Conservation (phyloP, 2,888 invertebrate species). For the Cheilosia impressa region DNA sequence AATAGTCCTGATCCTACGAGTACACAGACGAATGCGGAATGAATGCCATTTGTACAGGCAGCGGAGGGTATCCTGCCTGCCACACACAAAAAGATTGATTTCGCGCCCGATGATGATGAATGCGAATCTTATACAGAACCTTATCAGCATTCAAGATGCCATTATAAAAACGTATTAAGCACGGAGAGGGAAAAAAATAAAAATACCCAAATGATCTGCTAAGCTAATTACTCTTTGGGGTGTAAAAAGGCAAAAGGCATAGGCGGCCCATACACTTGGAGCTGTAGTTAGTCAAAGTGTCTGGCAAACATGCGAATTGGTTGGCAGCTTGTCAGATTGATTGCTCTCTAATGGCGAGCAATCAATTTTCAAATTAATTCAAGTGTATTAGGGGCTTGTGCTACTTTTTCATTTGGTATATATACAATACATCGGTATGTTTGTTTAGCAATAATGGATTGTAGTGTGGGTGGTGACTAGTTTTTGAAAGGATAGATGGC, state of each 20-base stretch:
- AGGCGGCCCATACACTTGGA: not conserved
- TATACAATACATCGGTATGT: not conserved
- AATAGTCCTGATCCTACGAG: slow-evolving; percentile 24
- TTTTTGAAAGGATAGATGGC: no score
- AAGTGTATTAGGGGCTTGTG: slow-evolving; percentile 46
- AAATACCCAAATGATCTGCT: slow-evolving; percentile 42
- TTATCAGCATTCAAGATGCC: slow-evolving; percentile 46
- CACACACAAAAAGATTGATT: slow-evolving; percentile 57
- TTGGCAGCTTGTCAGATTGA: slow-evolving; percentile 64
- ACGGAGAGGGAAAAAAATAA: slow-evolving; percentile 13
- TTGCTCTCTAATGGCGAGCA: slow-evolving; percentile 54
- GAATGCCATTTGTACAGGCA: slow-evolving; percentile 21
- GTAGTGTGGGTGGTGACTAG: not conserved
- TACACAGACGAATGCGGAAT: slow-evolving; percentile 27
- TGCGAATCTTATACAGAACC: slow-evolving; percentile 28
- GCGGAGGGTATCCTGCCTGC: slow-evolving; percentile 14
- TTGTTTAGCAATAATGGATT: not conserved
- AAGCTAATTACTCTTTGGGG: slow-evolving; percentile 54
- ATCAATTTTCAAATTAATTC: slow-evolving; percentile 69
- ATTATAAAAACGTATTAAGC: slow-evolving; percentile 35
- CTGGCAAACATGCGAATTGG: slow-evolving; percentile 62
- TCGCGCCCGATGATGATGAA: slow-evolving; percentile 54
- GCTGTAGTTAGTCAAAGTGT: slow-evolving; percentile 40
- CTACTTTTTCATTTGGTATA: not conserved
- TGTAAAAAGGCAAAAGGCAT: slow-evolving; percentile 13